Evolutionary conservation across 2,113 vertebrate genomes (phyloP), one percentile per base, ranked within the genome.

Genomic region (Rhinolophus sinicus): DNA sequence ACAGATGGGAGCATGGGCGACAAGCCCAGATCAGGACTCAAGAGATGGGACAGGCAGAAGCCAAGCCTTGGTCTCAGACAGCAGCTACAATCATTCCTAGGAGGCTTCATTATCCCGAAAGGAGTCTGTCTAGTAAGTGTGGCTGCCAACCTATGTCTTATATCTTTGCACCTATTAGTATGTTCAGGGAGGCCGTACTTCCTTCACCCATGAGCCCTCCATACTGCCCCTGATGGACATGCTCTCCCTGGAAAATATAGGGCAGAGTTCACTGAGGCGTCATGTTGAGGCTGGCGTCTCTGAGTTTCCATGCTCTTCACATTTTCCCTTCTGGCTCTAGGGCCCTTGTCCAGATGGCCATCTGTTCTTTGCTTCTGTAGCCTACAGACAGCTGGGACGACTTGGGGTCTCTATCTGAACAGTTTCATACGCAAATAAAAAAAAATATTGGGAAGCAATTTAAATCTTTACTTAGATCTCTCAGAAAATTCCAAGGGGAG

Each of bases 311-410:
- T 26, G 35, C 6, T 65, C 44, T 87, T 85, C 16, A 19, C 58
- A 67, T 44, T 89, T 92, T 90, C 78, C 78, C 75, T 92, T 78
- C 80, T 78, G 47, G 69, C 70, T 93, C 70, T 54, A 82, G 44
- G 72, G 72, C 38, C 44, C 18, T 44, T 92, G 69, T 52, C 93
- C 78, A 92, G 77, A 75, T 54, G 52, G 58, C 62, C 91, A 95
- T 94, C 80, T 87, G 56, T 69, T 93, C 94, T 94, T 87, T 69
- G 69, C 81, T 92, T 94, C 85, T 88, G 70, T 40, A 72, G 73
- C 40, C 92, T 86, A 69, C 44, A 80, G 44, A 70, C 92, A 65
- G 9, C 69, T 94, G 64, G 30, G 33, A 73, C 83, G 54, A 77
- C 28, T 81, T 84, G 72, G 38, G 44, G 69, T 80, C n/a, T 93